Conservation (phyloP, 2,113 vertebrate species). For the Balaeniceps rex region DNA sequence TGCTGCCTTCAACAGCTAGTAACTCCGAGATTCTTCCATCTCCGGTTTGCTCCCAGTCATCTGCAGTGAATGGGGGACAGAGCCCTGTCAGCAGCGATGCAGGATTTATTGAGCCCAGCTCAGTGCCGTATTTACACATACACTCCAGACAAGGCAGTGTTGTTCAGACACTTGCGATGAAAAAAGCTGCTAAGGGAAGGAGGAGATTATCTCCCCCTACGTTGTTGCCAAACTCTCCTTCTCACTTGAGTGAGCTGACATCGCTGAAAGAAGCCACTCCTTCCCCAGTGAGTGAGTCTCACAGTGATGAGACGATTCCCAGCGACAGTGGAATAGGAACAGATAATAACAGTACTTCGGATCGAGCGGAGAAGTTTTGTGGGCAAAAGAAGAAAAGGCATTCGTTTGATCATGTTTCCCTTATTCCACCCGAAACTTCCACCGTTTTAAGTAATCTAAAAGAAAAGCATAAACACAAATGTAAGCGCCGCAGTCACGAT, state of each 20-base stretch:
- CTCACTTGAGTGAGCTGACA: constrained; percentile 87
- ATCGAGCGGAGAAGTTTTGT: constrained; percentile 83
- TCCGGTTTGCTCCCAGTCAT: constrained; percentile 84
- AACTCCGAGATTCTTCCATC: constrained; percentile 86
- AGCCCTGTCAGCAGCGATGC: constrained; percentile 89
- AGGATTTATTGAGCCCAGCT: constrained; percentile 88
- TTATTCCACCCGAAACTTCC: constrained; percentile 70
- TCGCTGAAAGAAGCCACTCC: constrained; percentile 89
- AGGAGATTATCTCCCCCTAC: constrained; percentile 78
- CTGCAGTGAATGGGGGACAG: constrained; percentile 83
- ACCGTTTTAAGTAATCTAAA: constrained; percentile 79
- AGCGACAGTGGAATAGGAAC: constrained; percentile 93
- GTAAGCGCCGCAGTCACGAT: constrained; percentile 85
- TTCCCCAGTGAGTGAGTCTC: constrained; percentile 95
- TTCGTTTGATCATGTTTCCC: constrained; percentile 83
- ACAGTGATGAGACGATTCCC: constrained; percentile 89
- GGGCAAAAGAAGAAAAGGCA: constrained; percentile 81
- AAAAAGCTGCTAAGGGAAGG: constrained; percentile 78
- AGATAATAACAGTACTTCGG: constrained; percentile 90
- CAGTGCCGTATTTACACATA: constrained; percentile 81
- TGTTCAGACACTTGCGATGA: constrained; percentile 85
- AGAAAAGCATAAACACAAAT: constrained; percentile 92
- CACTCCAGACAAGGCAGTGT: constrained; percentile 71
- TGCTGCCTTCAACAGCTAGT: constrained; percentile 74
- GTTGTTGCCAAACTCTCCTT: constrained; percentile 79